Evolutionary conservation across 2,113 vertebrate genomes (phyloP).

Genomic region (Hyaena hyaena): DNA sequence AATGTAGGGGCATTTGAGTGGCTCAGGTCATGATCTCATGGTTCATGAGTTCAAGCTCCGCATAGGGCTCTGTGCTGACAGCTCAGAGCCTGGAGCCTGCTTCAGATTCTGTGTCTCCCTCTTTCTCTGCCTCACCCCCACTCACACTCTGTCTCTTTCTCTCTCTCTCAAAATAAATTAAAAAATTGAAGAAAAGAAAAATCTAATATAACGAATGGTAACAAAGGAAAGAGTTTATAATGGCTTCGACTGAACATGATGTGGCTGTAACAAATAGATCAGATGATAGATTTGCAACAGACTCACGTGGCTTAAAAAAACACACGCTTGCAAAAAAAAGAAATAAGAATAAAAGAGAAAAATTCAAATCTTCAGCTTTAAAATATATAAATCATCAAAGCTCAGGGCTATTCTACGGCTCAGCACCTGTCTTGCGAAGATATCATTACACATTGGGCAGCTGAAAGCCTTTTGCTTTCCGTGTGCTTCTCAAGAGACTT

Average conservation of each 20-base stretch:
- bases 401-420: slow-evolving; percentile 65
- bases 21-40: no score
- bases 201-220: not conserved
- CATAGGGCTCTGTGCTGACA: no score
- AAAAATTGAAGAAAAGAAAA: not conserved
- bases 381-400: slow-evolving; percentile 70
- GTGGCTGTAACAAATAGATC: not conserved
- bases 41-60: no score
- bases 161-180: no score
- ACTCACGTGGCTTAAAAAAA: not conserved
- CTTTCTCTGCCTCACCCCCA: no score
- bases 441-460: slow-evolving; percentile 66
- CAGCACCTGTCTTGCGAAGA: slow-evolving; percentile 78
- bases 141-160: no score
- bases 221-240: not conserved
- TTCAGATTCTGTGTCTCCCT: no score
- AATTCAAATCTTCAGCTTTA: slow-evolving; percentile 64
- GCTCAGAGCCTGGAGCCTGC: no score
- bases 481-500: slow-evolving; percentile 64
- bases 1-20: not conserved
- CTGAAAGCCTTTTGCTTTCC: slow-evolving; percentile 70
- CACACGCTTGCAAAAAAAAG: slow-evolving; percentile 53
- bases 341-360: slow-evolving; percentile 57
- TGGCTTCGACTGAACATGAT: not conserved
- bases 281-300: slow-evolving; percentile 17